Evolutionary conservation across 1,140 invertebrate species (phyloP).

Genomic region (Periplaneta americana): DNA sequence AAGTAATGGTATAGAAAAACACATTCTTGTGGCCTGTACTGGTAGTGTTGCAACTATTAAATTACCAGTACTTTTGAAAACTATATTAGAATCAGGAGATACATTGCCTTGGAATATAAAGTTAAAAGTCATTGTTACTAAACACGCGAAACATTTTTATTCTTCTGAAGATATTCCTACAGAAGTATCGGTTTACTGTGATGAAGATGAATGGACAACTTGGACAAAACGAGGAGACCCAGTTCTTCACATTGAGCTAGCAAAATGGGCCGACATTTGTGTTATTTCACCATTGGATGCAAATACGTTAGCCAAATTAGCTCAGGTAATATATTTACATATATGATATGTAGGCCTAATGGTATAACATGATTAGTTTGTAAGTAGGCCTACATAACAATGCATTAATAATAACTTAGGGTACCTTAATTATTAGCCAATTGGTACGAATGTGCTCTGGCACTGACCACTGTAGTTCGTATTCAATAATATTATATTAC

Average conservation of each 20-base stretch:
- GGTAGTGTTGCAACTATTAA: constrained; percentile 92
- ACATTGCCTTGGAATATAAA: constrained; percentile 39
- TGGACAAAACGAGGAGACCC: constrained; percentile 92
- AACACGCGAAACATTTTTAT: constrained; percentile 83
- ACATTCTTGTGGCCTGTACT: constrained; percentile 76
- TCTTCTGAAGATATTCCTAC: constrained; percentile 50
- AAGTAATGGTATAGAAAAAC: constrained; percentile 34
- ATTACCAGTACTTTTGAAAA: constrained; percentile 58
- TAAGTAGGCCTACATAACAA: too few relatives aligned
- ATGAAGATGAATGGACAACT: constrained; percentile 86
- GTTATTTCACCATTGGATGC: constrained; percentile 95
- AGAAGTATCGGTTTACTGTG: constrained; percentile 59
- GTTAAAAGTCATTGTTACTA: constrained; percentile 76
- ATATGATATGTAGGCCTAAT: too few relatives aligned
- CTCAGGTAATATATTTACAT: too few relatives aligned
- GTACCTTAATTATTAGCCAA: too few relatives aligned
- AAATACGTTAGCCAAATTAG: constrained; percentile 93
- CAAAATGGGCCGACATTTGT: constrained; percentile 93
- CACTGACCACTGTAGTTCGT: too few relatives aligned
- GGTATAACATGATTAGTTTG: too few relatives aligned
- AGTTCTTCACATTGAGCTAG: constrained; percentile 92
- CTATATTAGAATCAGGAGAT: constrained; percentile 38
- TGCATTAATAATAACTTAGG: too few relatives aligned
- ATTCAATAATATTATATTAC: too few relatives aligned
- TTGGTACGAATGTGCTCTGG: too few relatives aligned